These are phyloP conservation scores for Thereva unica DNA, from an alignment of 2,888 invertebrate species.

Conservation along the genomic window DNA sequence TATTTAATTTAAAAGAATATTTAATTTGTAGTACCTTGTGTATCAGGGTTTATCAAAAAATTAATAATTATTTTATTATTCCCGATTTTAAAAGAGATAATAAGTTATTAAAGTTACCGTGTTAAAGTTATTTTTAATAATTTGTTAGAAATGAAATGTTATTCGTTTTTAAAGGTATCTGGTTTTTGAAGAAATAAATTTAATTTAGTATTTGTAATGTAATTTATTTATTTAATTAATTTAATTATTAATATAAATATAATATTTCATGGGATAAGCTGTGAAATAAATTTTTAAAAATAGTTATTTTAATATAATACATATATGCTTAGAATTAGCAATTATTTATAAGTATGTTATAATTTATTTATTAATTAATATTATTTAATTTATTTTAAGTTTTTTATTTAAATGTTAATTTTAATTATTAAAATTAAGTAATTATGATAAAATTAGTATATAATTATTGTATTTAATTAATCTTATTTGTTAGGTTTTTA, in stretches of 20 bases:
- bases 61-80: constrained; percentile 57
- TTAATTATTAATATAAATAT: constrained; percentile 52
- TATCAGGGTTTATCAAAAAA: constrained; percentile 70
- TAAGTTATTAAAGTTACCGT: constrained; percentile 64
- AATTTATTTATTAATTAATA: constrained; percentile 60
- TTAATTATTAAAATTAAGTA: constrained; percentile 57
- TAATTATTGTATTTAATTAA: constrained; percentile 49
- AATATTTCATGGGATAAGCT: constrained; percentile 66
- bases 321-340: constrained; percentile 65
- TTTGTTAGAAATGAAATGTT: constrained; percentile 68
- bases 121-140: constrained; percentile 65
- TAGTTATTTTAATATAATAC: constrained; percentile 52
- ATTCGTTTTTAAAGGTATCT: constrained; percentile 70
- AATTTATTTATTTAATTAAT: constrained; percentile 50
- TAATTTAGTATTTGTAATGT: constrained; percentile 52
- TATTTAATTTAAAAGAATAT: constrained; percentile 61
- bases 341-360: constrained; percentile 60
- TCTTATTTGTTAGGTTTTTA: constrained; percentile 55
- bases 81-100: constrained; percentile 69
- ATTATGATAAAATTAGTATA: constrained; percentile 68
- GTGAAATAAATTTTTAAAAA: constrained; percentile 63
- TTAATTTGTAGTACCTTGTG: constrained; percentile 71
- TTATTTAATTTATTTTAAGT: constrained; percentile 58
- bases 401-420: constrained; percentile 57
- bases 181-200: constrained; percentile 69